Evolutionary conservation across 1,140 invertebrate species (phyloP).

Genomic region (Nilaparvata lugens): DNA sequence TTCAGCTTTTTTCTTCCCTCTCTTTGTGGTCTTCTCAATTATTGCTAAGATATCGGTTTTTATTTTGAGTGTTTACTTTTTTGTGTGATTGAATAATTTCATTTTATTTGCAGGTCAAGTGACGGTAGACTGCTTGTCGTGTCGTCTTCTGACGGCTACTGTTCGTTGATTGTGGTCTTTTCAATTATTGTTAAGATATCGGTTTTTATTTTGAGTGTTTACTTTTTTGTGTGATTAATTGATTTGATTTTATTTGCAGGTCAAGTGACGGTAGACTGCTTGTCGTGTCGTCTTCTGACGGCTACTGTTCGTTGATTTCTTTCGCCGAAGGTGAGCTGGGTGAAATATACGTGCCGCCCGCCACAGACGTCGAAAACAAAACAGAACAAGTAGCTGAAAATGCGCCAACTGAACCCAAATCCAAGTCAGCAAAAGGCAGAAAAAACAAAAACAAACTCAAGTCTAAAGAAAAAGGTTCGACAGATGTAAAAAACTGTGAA

Average conservation of each 20-base stretch:
- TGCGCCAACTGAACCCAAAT: not conserved
- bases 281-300: conserved; percentile 87
- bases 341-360: conserved; percentile 39
- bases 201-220: not conserved
- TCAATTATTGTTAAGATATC: not conserved
- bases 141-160: too few species aligned
- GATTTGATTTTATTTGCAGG: conserved; percentile 44
- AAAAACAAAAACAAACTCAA: not conserved
- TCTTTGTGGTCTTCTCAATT: too few species aligned
- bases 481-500: not conserved
- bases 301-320: conserved; percentile 84
- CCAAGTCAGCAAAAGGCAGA: not conserved
- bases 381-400: not conserved
- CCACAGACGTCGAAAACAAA: conserved; percentile 16
- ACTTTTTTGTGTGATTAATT: too few species aligned
- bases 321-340: conserved; percentile 81
- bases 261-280: conserved; percentile 73
- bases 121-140: too few species aligned
- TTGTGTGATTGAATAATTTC: too few species aligned
- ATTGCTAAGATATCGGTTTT: too few species aligned
- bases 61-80: too few species aligned
- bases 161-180: too few species aligned
- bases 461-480: not conserved
- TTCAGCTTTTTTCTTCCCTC: too few species aligned
- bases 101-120: too few species aligned